Conservation (phyloP, 2,113 vertebrate genomes). For the Emberiza fucata region DNA sequence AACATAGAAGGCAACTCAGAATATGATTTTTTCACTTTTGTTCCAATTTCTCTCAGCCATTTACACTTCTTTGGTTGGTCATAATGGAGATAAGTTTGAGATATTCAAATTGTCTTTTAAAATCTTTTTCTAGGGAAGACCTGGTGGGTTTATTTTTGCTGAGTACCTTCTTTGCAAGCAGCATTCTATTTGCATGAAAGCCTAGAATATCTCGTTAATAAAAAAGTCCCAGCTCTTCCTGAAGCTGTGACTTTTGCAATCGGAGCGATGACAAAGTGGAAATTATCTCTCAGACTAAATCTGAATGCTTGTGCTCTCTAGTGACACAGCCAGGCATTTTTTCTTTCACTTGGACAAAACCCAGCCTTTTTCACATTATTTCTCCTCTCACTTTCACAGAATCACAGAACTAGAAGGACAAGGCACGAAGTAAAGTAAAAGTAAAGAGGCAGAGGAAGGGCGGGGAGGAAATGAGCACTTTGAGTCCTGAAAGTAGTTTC, state of each 20-base stretch:
- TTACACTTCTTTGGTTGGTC: neutral
- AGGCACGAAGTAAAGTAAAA: neutral
- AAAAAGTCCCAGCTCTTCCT: neutral
- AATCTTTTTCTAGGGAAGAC: neutral
- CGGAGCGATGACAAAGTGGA: neutral
- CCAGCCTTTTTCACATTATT: neutral
- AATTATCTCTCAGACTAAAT: neutral
- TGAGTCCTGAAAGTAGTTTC: slow-evolving; percentile 28
- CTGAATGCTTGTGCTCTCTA: neutral
- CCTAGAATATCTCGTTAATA: neutral
- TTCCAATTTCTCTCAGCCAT: neutral
- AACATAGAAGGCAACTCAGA: neutral
- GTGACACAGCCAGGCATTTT: neutral
- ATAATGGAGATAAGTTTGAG: neutral
- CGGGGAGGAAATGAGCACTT: neutral
- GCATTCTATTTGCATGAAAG: neutral
- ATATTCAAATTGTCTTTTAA: neutral
- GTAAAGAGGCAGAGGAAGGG: slow-evolving; percentile 19
- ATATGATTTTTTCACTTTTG: neutral
- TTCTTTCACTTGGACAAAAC: neutral
- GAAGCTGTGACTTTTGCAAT: neutral
- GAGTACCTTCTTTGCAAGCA: neutral
- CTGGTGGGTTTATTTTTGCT: neutral
- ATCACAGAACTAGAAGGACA: neutral
- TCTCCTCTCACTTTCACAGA: neutral